Percentiles rank a stretch among this genome's conserved stretches.
Evolutionary conservation across 35 echinoderm and acorn worm genomes (phyloP).

Genomic region (Diadema setosum): DNA sequence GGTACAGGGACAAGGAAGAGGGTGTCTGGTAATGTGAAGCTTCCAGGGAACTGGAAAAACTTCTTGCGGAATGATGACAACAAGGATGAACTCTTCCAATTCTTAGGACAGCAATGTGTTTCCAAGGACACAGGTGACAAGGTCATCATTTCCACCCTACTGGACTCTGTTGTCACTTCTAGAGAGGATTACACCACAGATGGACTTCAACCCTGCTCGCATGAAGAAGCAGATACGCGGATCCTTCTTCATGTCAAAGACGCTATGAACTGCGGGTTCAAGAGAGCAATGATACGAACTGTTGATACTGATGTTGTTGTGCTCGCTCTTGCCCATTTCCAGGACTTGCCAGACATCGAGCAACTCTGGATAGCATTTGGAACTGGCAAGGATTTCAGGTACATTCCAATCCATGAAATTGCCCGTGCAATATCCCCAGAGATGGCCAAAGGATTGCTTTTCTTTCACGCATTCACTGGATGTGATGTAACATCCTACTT

Average conservation of each 20-base stretch:
- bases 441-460: background rate
- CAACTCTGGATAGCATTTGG: conserved; percentile 53
- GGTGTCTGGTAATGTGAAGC: too few species aligned
- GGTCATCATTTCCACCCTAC: background rate
- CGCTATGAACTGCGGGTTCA: background rate
- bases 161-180: background rate
- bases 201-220: conserved; percentile 35
- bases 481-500: conserved; percentile 11
- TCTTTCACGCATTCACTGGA: conserved; percentile 18
- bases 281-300: conserved; percentile 37
- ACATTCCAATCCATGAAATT: conserved; percentile 25
- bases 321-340: conserved; percentile 31
- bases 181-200: background rate
- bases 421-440: background rate
- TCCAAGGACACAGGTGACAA: background rate
- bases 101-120: background rate
- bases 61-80: background rate
- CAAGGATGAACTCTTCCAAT: background rate
- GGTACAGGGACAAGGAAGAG: too few species aligned
- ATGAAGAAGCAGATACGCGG: conserved; percentile 60
- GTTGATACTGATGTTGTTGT: conserved; percentile 50
- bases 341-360: background rate
- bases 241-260: conserved; percentile 38
- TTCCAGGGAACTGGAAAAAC: conserved; percentile 8
- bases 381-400: conserved; percentile 36